These are phyloP conservation scores for Leptobrachium ailaonicum DNA, from an alignment of 2,113 vertebrate genomes.

Conservation along the genomic window DNA sequence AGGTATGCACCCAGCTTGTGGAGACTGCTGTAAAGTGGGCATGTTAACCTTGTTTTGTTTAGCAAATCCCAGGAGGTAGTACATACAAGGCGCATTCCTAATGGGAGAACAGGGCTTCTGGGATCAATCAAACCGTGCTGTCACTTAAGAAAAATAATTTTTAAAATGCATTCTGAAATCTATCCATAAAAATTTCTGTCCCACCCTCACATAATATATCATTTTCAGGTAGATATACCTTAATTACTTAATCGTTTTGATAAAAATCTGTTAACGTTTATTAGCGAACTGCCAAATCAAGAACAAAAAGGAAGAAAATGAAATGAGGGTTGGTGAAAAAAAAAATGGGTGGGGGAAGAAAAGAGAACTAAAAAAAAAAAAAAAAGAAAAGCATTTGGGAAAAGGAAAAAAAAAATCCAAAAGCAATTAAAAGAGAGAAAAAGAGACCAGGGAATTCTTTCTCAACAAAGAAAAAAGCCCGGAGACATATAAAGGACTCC, in stretches of 20 bases:
- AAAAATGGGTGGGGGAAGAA: neutral
- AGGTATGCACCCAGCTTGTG: neutral
- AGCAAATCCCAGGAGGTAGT: constrained; percentile 44
- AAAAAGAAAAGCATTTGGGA: neutral
- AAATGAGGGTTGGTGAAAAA: neutral
- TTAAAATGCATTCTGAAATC: constrained; percentile 6
- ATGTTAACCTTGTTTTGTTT: constrained; percentile 38
- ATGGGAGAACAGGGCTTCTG: constrained; percentile 51
- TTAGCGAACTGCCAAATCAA: neutral
- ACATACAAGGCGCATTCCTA: constrained; percentile 46
- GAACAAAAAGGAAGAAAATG: neutral
- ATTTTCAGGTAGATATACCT: neutral
- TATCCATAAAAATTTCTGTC: neutral
- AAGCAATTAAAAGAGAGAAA: constrained; percentile 4
- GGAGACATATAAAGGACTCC: constrained; percentile 58
- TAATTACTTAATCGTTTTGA: neutral
- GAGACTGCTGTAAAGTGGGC: neutral
- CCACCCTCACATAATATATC: no score
- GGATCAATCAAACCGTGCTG: constrained; percentile 52
- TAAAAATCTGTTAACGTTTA: neutral
- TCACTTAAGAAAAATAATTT: neutral
- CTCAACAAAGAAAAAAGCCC: constrained; percentile 32
- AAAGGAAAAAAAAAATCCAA: neutral
- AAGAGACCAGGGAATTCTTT: constrained; percentile 32
- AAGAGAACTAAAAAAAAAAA: neutral